Percentiles rank a stretch among this genome's conserved stretches.
Conservation (phyloP, 2,888 invertebrate genomes). For the Seira musarum region DNA sequence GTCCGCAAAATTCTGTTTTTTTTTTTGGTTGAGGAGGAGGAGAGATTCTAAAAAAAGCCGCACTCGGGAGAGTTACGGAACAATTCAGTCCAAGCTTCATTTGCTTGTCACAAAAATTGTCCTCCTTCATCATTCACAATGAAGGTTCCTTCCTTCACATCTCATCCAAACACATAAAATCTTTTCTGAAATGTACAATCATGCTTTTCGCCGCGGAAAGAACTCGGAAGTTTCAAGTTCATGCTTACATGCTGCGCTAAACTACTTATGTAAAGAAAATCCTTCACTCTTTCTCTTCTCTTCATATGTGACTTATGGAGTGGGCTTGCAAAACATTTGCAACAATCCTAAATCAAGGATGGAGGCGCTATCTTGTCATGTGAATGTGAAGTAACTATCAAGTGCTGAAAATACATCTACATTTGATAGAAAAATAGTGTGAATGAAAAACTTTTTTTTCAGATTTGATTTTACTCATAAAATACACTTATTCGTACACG, state of each 20-base stretch:
- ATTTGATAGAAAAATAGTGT: too few relatives aligned
- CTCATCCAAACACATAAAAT: too few relatives aligned
- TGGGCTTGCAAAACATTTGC: background rate
- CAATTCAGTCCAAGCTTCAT: background rate
- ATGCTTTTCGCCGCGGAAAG: background rate
- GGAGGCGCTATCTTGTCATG: background rate
- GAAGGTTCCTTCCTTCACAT: conserved; percentile 11
- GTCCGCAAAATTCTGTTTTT: too few relatives aligned
- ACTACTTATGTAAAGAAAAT: too few relatives aligned
- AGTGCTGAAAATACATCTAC: background rate
- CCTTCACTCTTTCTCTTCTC: too few relatives aligned
- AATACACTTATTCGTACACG: too few relatives aligned
- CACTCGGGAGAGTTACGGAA: too few relatives aligned
- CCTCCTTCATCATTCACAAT: background rate
- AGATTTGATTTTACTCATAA: too few relatives aligned
- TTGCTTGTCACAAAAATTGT: background rate
- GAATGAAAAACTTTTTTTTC: too few relatives aligned
- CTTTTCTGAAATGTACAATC: background rate
- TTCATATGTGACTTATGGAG: too few relatives aligned
- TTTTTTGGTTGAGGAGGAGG: too few relatives aligned
- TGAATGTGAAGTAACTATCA: background rate
- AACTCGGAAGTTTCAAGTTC: background rate
- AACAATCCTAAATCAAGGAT: background rate
- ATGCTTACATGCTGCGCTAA: background rate
- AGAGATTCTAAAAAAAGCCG: too few relatives aligned